A percentile compares a stretch with the other conserved stretches of the same genome.
Evolutionary conservation across 1,140 invertebrate genomes (phyloP).

Genomic region (Wiebesia pumilae): DNA sequence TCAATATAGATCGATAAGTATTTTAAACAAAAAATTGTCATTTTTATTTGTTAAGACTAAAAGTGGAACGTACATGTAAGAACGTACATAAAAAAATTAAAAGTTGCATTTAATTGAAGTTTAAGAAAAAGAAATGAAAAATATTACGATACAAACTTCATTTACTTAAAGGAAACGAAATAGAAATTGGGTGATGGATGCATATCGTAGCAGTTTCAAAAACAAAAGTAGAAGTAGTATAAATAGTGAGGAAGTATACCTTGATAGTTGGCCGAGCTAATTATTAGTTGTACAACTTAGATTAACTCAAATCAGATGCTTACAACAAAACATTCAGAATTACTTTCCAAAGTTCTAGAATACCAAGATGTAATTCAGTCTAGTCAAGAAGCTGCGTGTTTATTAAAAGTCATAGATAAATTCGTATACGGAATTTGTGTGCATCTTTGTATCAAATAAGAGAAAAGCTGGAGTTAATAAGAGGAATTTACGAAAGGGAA

Average conservation of each 20-base stretch:
- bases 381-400: not conserved
- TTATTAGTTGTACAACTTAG: not conserved
- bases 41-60: too few relatives aligned
- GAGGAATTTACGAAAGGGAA: constrained; percentile 19
- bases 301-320: not conserved
- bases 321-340: not conserved
- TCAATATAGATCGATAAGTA: too few relatives aligned
- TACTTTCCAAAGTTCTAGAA: not conserved
- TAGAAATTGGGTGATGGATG: not conserved
- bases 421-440: too few relatives aligned
- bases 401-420: not conserved
- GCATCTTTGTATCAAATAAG: not conserved
- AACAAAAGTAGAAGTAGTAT: not conserved
- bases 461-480: not conserved
- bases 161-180: not conserved
- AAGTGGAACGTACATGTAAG: too few relatives aligned
- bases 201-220: not conserved
- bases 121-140: not conserved
- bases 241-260: not conserved
- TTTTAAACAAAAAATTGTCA: too few relatives aligned
- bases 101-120: not conserved
- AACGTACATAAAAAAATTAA: too few relatives aligned
- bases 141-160: not conserved
- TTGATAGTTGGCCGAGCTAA: not conserved
- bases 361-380: not conserved